Base-by-base conservation (phyloP, 2,888 invertebrate genomes). In the Dasypogon diadema region DNA sequence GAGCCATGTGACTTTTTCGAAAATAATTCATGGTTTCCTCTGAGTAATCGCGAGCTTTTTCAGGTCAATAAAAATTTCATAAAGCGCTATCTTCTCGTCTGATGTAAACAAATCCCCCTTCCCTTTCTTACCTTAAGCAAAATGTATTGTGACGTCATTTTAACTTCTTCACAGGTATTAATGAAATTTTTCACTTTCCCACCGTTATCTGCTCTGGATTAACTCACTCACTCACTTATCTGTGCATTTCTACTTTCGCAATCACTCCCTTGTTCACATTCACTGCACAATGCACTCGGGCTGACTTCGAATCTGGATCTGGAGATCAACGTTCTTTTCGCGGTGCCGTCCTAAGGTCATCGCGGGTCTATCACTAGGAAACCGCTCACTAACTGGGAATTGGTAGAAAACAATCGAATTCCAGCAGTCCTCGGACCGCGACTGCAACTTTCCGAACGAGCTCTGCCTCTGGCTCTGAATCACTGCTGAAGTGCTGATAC, bases 111-210 rank as follows among this genome's bases (percentile, higher is more conserved):
- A 77, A n/a, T 77, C 46, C 21, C 48, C 63, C 48, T 16, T 74
- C 74, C 24, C 72, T 46, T 54, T 76, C 78, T 76, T 76, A 78
- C 78, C 78, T 78, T 78, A 1, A 78, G 78, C 48, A 78, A 54
- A 48, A 78, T 76, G 73, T 76, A 78, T 48, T 78, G 76, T 76
- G 78, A 78, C 78, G 78, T 75, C 78, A 78, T 78, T 30, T 16
- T 73, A 21, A 56, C 55, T 56, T 70, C 34, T 65, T 58, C 18
- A n/a, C n/a, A 37, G 63, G 77, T 26, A 68, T 48, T 68, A 48
- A 16, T 37, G n/a, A 12, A 8, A 60, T 30, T 22, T 54, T 55
- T 73, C 48, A 54, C 68, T 68, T 48, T 14, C n/a, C n/a, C 58
- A 26, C 34, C 34, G 34, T 30, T 34, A 30, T 55, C 24, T 14